Percentiles rank a stretch among this genome's conserved stretches.
Conservation (phyloP, 2,797 vertebrate species). For the Anabacerthia variegaticeps region DNA sequence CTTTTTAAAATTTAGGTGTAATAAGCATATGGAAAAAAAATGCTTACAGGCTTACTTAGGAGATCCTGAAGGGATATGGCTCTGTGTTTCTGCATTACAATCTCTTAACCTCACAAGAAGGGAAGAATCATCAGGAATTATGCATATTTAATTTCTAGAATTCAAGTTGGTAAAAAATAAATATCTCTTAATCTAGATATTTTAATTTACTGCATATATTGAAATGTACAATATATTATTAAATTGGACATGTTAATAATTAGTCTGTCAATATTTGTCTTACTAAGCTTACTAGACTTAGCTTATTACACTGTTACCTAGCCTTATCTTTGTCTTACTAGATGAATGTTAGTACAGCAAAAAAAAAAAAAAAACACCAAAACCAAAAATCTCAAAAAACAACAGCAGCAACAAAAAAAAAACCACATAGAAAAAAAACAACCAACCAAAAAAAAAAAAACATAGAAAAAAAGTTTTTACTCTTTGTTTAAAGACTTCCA, state of each 20-base stretch:
- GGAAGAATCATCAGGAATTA: neutral
- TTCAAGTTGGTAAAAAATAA: neutral
- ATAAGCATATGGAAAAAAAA: slow-evolving; percentile 34
- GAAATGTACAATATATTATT: neutral
- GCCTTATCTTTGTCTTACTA: neutral
- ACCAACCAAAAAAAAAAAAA: no score
- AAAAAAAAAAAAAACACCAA: neutral
- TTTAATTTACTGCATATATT: neutral
- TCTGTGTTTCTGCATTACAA: neutral
- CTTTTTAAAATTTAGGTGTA: slow-evolving; percentile 7
- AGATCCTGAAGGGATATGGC: neutral
- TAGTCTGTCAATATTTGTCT: neutral
- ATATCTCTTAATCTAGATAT: neutral
- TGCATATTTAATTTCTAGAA: neutral
- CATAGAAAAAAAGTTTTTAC: neutral
- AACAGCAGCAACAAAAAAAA: no score
- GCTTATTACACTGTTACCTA: neutral
- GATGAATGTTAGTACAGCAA: neutral
- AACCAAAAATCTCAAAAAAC: no score
- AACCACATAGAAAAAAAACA: no score
- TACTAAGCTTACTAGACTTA: neutral
- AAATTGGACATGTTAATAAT: neutral
- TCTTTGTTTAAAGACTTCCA: neutral
- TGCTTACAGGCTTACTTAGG: neutral
- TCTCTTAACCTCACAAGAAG: neutral